Percentiles rank a stretch among this genome's conserved stretches.
Conservation (phyloP, 2,797 vertebrate genomes). For the Sebastes glaucus region DNA sequence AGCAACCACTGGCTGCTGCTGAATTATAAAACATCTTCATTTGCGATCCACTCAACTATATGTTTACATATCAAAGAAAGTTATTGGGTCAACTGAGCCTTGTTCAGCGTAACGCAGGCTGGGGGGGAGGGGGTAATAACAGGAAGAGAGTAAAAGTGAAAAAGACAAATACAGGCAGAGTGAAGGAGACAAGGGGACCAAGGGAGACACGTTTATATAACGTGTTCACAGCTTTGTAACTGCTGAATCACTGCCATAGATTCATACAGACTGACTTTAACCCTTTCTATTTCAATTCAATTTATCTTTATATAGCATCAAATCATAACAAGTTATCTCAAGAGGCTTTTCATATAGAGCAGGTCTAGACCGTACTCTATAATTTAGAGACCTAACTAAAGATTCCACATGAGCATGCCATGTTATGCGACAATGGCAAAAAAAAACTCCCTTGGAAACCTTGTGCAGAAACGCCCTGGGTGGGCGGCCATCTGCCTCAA, state of each 20-base stretch:
- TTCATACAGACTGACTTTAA: neutral
- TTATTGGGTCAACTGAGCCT: constrained; percentile 44
- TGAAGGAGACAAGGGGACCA: neutral
- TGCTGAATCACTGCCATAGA: neutral
- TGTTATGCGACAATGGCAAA: too few species aligned
- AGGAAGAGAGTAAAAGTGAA: neutral
- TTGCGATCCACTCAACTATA: constrained; percentile 12
- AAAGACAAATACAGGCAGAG: neutral
- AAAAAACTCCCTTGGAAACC: too few species aligned
- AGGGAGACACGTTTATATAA: neutral
- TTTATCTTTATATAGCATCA: too few species aligned
- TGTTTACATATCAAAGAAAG: constrained; percentile 51
- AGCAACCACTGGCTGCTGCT: constrained; percentile 36
- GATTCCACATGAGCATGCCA: too few species aligned
- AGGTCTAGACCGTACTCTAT: too few species aligned
- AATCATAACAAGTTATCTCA: too few species aligned
- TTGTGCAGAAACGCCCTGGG: too few species aligned
- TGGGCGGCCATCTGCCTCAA: too few species aligned
- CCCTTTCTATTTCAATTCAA: neutral
- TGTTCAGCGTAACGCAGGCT: neutral
- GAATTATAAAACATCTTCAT: constrained; percentile 65
- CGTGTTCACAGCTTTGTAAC: neutral
- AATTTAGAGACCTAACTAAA: too few species aligned
- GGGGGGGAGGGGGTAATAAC: neutral
- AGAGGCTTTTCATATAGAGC: too few species aligned